Evolutionary conservation across 2,113 vertebrate species (phyloP).

Genomic region (Nannospalax galili): DNA sequence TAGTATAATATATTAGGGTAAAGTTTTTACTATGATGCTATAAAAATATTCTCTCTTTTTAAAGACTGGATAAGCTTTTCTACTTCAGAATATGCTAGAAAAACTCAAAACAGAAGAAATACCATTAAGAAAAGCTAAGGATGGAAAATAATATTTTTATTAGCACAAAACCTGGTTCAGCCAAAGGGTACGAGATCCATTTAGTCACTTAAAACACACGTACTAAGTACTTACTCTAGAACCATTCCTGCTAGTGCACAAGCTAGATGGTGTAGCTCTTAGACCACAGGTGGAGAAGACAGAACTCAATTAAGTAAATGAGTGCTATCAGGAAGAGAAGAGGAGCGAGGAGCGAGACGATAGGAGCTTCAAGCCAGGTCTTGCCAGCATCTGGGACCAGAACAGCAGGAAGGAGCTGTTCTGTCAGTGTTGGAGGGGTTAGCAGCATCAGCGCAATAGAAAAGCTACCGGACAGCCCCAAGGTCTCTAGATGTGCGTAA

Average conservation of each 20-base stretch:
- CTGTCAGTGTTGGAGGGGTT: background rate
- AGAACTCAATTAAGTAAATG: background rate
- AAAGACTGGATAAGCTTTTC: background rate
- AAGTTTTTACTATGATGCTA: background rate
- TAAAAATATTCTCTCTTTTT: background rate
- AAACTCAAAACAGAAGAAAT: background rate
- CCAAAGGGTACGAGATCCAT: background rate
- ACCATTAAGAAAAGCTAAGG: background rate
- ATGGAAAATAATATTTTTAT: background rate
- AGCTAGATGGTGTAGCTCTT: background rate
- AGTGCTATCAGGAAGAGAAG: background rate
- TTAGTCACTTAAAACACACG: background rate
- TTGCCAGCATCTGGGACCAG: accelerated
- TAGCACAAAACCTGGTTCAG: background rate
- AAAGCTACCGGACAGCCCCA: background rate
- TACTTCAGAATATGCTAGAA: background rate
- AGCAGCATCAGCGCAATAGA: no score
- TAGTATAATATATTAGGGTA: background rate
- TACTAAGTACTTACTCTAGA: background rate
- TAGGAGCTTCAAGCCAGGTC: background rate
- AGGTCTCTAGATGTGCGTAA: no score
- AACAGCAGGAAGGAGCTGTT: background rate
- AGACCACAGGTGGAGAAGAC: background rate
- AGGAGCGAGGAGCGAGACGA: background rate
- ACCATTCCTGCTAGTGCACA: background rate